Evolutionary conservation across 2,888 invertebrate species (phyloP), one percentile per base, ranked within the genome.

Genomic region (Notodonta dromedarius): DNA sequence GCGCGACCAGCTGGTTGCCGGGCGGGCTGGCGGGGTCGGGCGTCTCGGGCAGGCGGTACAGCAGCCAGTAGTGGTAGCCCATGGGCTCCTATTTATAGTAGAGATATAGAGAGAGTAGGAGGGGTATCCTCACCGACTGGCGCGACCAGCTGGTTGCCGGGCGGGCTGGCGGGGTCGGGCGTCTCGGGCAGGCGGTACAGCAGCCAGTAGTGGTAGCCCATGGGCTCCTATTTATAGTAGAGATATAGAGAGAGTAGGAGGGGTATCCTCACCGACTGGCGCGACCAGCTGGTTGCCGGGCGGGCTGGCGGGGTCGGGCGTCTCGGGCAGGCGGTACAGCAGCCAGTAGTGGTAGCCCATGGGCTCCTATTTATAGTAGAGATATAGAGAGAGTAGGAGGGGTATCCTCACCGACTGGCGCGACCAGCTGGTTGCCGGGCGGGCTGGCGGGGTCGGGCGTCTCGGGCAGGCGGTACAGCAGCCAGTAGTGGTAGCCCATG

Each of bases 341-440:
- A 98, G 90, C 98, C 98, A 98, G 89, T 98, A 98, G 84, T 97
- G 97, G 87, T 98, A 98, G 56, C 97, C 96, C 95, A 96, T 96
- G 0, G 96, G 96, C 79, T 97, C 96, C 82, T 97, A 24, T 24
- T 24, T 24, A 24, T 24, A 24, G 24, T 24, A 24, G 24, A 24
- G 24, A 24, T 24, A 24, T 24, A 24, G 24, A 24, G 24, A 24
- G 24, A 24, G 24, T 24, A n/a, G 4, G 46, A 42, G 8, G 13
- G n/a, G n/a, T n/a, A n/a, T n/a, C 62, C 95, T 93, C 87, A 97
- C 98, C 98, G 82, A 97, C 97, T 65, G 97, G 97, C 48, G 98
- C 97, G 56, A 98, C 97, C 58, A 97, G 94, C 85, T 97, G 97
- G 91, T 97, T 97, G 62, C 97, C 97, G 46, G 98, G 98, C 12